Conservation (phyloP, 1,140 invertebrate species). For the Drosophila sp. region DNA sequence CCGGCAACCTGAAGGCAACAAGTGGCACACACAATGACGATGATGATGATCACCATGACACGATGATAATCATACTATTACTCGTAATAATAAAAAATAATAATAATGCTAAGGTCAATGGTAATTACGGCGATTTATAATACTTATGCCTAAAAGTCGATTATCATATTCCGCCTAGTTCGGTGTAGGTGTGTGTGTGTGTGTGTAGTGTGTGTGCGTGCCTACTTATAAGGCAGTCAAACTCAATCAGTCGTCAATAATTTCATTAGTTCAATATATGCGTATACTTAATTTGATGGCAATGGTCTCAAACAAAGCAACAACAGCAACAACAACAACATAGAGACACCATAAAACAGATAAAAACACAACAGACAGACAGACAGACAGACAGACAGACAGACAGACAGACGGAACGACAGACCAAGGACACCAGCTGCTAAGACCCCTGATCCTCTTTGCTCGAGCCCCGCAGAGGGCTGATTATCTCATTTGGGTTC, state of each 20-base stretch:
- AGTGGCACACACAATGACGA: constrained; percentile 27
- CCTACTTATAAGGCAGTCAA: constrained; percentile 32
- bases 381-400: neutral
- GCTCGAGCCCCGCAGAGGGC: constrained; percentile 24
- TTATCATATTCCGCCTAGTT: constrained; percentile 20
- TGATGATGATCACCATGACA: neutral
- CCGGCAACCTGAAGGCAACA: constrained; percentile 44
- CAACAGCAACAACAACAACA: no score
- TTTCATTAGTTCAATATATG: constrained; percentile 76
- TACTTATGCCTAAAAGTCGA: constrained; percentile 48
- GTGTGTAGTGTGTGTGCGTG: neutral
- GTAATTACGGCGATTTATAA: constrained; percentile 53
- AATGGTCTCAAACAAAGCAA: no score
- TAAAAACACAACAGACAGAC: constrained; percentile 5
- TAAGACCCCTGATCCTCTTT: constrained; percentile 41
- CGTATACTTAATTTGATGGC: constrained; percentile 63
- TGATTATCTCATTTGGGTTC: constrained; percentile 58
- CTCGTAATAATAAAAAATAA: neutral
- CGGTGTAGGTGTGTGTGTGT: neutral
- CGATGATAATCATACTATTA: constrained; percentile 3
- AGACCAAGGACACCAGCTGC: constrained; percentile 10
- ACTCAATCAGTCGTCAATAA: constrained; percentile 73
- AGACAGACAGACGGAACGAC: neutral
- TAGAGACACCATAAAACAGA: no score
- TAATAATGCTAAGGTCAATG: constrained; percentile 27